Percentiles rank a stretch among this genome's conserved stretches.
Conservation (phyloP, 2,113 vertebrate genomes). For the Hoplias malabaricus region DNA sequence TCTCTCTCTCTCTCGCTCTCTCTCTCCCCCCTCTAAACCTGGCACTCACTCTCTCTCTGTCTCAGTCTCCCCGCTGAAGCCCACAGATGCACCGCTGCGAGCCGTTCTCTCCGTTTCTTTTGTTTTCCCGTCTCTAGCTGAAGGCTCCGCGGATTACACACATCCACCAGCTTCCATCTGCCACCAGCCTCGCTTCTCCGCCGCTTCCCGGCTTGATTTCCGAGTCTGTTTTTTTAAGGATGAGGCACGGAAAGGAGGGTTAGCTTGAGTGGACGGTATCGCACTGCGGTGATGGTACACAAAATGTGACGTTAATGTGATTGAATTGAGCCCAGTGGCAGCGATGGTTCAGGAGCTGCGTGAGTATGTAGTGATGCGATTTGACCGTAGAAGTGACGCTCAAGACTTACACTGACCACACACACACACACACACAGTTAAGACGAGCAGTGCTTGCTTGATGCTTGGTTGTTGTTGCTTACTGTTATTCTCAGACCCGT, state of each 20-base stretch:
- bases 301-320: slow-evolving; percentile 34
- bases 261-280: slow-evolving; percentile 23
- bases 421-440: neutral
- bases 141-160: slow-evolving; percentile 37
- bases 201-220: neutral
- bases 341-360: slow-evolving; percentile 28
- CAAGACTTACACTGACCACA: neutral
- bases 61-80: slow-evolving; percentile 66
- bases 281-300: slow-evolving; percentile 22
- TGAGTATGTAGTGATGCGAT: slow-evolving; percentile 45
- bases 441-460: neutral
- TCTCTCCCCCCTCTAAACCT: slow-evolving; percentile 41
- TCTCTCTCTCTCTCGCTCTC: slow-evolving; percentile 1
- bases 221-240: neutral
- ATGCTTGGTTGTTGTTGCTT: neutral
- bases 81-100: slow-evolving; percentile 36
- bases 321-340: neutral
- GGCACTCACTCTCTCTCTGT: slow-evolving; percentile 37
- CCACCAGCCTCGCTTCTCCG: neutral
- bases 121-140: slow-evolving; percentile 19
- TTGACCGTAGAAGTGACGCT: neutral
- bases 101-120: slow-evolving; percentile 39
- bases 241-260: neutral
- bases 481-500: neutral
- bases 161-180: slow-evolving; percentile 6